Evolutionary conservation across 2,113 vertebrate species (phyloP), one percentile per base, ranked within the genome.

Genomic region (Thomomys bottae): DNA sequence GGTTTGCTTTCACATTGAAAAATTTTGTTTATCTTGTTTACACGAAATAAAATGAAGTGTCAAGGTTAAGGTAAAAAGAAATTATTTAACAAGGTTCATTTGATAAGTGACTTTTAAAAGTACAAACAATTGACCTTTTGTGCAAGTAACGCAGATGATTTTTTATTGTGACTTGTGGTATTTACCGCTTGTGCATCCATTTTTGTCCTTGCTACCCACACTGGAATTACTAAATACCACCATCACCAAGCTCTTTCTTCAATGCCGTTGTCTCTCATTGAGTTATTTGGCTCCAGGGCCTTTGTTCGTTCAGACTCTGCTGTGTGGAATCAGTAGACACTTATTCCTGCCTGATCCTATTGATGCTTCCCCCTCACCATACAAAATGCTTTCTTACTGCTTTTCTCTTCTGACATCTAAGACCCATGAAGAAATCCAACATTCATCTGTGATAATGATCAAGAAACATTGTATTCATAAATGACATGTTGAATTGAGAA

Each of bases 391-490:
- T 68, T 87, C 61, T 8, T 24, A 38, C 21, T 75, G 24, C 8
- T 91, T 18, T 76, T 91, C 30, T 72, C 24, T 34, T 21, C 12
- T 36, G 15, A 88, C 91, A 57, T 26, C 40, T 86, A 85, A 81
- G 9, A 40, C 20, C 17, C 30, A 72, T 21, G 78, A 79, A 78
- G 57, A 67, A 73, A 73, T 54, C 63, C 0, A 26, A 5, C 20
- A 42, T 54, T 54, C 15, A 54, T 54, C 49, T 18, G 49, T 54
- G 49, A 54, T 15, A 54, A 17, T 54, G 15, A 54, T 54, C 49
- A 54, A 17, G 49, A 54, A 17, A 54, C 49, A 54, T 54, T 54
- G 49, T 54, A 54, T 15, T 54, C 12, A 54, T 54, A 54, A 54
- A 15, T 54, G 49, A 54, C 49, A 54, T 54, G 49, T 17, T 54